phyloP scores from a whole-genome alignment of 1,140 invertebrate genomes.

The Phenacoccus solenopsis region DNA sequence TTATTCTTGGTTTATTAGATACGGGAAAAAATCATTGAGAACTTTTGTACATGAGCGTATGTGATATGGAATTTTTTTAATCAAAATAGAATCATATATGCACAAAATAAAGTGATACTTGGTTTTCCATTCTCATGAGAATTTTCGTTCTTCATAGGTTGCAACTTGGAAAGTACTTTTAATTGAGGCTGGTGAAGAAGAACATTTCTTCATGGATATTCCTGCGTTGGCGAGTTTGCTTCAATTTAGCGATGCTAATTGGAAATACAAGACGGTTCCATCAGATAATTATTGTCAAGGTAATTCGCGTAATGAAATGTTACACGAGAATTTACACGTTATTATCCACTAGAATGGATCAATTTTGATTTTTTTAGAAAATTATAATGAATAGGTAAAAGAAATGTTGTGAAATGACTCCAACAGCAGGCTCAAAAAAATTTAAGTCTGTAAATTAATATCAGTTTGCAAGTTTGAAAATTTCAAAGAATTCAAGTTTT shows the following conservation, averaged over 20 bases:
- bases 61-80: not conserved
- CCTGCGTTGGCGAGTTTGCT: slow-evolving; percentile 47
- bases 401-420: too few relatives aligned
- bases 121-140: not conserved
- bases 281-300: slow-evolving; percentile 39
- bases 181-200: slow-evolving; percentile 41
- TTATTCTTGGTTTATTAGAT: too few relatives aligned
- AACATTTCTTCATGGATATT: slow-evolving; percentile 50
- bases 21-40: too few relatives aligned
- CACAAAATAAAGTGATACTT: not conserved
- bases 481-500: too few relatives aligned
- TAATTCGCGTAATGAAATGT: slow-evolving; percentile 12
- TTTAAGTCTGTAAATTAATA: too few relatives aligned
- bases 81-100: too few relatives aligned
- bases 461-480: too few relatives aligned
- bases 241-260: slow-evolving; percentile 43
- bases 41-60: not conserved
- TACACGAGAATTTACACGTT: too few relatives aligned
- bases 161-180: slow-evolving; percentile 40
- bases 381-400: too few relatives aligned
- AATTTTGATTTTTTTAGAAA: too few relatives aligned
- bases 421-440: too few relatives aligned
- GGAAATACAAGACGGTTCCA: slow-evolving; percentile 44
- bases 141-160: slow-evolving; percentile 32
- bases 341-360: too few relatives aligned